Percentiles rank a stretch among this genome's conserved stretches.
Conservation (phyloP, 1,140 invertebrate genomes). For the Drosophila mauritiana region DNA sequence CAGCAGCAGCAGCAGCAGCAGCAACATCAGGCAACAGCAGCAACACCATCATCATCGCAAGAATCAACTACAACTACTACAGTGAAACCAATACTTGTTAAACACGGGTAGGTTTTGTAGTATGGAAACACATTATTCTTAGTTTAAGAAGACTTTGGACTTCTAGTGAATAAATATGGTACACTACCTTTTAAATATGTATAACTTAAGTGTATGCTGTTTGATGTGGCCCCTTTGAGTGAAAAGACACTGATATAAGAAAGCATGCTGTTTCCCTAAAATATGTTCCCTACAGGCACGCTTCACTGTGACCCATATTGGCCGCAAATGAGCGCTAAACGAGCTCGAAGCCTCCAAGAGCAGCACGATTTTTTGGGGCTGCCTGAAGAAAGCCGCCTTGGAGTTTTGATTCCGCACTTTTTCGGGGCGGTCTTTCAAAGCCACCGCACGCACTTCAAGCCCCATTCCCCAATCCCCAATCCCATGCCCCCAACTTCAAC, state of each 20-base stretch:
- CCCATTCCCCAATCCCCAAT: background rate
- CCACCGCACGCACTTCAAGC: conserved; percentile 37
- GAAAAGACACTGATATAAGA: too few relatives aligned
- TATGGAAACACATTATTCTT: too few relatives aligned
- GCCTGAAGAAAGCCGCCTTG: conserved; percentile 59
- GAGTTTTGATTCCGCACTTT: conserved; percentile 61
- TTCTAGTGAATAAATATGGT: too few relatives aligned
- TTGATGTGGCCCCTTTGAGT: too few relatives aligned
- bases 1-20: conserved; percentile 25
- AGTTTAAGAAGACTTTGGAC: too few relatives aligned
- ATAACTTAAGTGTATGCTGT: too few relatives aligned
- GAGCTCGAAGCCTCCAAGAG: conserved; percentile 40
- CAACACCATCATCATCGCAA: background rate
- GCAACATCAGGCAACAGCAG: too few relatives aligned
- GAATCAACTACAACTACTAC: conserved; percentile 15
- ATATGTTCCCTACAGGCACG: background rate
- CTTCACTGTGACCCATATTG: conserved; percentile 42
- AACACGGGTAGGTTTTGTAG: background rate
- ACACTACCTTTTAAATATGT: too few relatives aligned
- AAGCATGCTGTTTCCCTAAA: too few relatives aligned
- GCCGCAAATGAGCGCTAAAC: conserved; percentile 72
- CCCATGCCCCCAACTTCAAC: conserved; percentile 1
- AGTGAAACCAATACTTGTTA: background rate
- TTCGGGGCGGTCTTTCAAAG: conserved; percentile 80
- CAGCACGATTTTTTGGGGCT: conserved; percentile 34